phyloP scores from a whole-genome alignment of 2,888 invertebrate species.

The Patella depressa region DNA sequence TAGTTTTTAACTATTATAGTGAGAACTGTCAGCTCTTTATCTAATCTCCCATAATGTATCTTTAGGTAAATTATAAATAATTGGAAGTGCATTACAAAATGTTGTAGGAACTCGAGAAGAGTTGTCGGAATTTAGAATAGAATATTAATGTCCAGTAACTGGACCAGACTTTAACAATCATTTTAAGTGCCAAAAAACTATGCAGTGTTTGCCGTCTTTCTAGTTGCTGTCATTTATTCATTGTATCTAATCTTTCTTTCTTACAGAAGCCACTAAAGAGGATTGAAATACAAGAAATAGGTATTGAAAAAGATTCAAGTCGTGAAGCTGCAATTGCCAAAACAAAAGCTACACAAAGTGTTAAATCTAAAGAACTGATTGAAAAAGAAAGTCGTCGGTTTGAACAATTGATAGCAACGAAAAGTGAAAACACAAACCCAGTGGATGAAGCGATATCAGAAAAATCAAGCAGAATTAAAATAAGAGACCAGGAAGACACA shows the following conservation, averaged over 20 bases:
- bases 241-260: background rate
- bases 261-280: conserved; percentile 60
- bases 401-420: conserved; percentile 48
- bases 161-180: too few species aligned
- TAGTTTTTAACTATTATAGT: too few species aligned
- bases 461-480: background rate
- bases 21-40: too few species aligned
- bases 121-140: too few species aligned
- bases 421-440: conserved; percentile 11
- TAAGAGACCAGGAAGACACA: background rate
- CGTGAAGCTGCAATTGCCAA: conserved; percentile 23
- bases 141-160: too few species aligned
- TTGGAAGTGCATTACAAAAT: too few species aligned
- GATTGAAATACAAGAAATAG: conserved; percentile 65
- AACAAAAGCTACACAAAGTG: conserved; percentile 41
- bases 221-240: background rate
- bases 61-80: too few species aligned
- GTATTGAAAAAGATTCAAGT: conserved; percentile 47
- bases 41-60: too few species aligned
- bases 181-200: too few species aligned
- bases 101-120: too few species aligned
- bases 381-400: conserved; percentile 51
- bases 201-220: too few species aligned
- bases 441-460: background rate
- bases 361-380: conserved; percentile 43